Evolutionary conservation across 2,113 vertebrate genomes (phyloP).

Genomic region (Garra rufa): DNA sequence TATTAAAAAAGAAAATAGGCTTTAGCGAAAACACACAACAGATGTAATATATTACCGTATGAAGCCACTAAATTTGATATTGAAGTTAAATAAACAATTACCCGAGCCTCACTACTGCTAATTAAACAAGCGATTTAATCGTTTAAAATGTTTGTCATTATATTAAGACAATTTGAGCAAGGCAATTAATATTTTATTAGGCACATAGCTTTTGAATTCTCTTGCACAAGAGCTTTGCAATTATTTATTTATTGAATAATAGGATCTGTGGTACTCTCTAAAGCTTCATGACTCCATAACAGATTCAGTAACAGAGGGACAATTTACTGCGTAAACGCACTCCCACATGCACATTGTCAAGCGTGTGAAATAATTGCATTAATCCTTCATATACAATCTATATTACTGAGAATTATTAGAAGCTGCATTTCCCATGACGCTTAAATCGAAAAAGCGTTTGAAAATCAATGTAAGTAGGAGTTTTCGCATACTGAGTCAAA

Average conservation of each 20-base stretch:
- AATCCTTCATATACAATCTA: conserved; percentile 23
- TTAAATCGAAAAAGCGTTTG: neutral
- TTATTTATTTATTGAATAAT: conserved; percentile 25
- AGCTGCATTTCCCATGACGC: neutral
- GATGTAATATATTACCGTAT: neutral
- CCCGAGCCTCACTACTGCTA: neutral
- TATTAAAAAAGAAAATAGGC: conserved; percentile 50
- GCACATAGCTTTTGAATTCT: conserved; percentile 4
- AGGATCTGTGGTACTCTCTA: conserved; percentile 7
- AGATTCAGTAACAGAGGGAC: conserved; percentile 12
- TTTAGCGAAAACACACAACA: conserved; percentile 29
- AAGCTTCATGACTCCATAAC: conserved; percentile 21
- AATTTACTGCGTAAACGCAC: conserved; percentile 27
- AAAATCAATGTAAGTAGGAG: neutral
- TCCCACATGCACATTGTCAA: neutral
- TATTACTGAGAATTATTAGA: conserved; percentile 32
- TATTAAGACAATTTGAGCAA: conserved; percentile 23
- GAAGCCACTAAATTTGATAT: conserved; percentile 1
- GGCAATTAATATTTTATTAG: conserved; percentile 28
- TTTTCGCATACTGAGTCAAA: neutral
- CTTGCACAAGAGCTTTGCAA: neutral
- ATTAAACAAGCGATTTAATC: conserved; percentile 33
- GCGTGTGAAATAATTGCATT: conserved; percentile 28
- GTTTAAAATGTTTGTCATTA: conserved; percentile 26
- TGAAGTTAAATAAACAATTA: conserved; percentile 30